A percentile compares a stretch with the other conserved stretches of the same genome.
phyloP scores from a whole-genome alignment of 1,140 invertebrate genomes.

The Lucilia cuprina region DNA sequence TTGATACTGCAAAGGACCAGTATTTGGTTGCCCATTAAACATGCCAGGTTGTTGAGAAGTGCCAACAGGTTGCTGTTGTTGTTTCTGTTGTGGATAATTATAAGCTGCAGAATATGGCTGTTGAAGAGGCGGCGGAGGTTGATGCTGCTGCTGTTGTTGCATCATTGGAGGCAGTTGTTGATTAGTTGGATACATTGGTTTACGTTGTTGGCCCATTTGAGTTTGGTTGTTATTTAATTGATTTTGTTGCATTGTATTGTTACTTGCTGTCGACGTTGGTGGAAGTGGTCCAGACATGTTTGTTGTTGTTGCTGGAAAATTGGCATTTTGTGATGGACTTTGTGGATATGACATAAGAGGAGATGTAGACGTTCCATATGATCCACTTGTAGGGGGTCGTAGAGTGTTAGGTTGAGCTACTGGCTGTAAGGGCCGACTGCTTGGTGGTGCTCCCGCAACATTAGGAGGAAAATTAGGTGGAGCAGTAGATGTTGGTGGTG shows the following conservation, averaged over 20 bases:
- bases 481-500: constrained; percentile 23
- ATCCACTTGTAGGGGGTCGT: neutral
- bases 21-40: constrained; percentile 47
- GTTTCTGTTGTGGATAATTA: constrained; percentile 29
- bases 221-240: constrained; percentile 38
- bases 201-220: constrained; percentile 9
- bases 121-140: neutral
- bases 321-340: constrained; percentile 37
- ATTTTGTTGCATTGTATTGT: constrained; percentile 24
- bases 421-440: constrained; percentile 39
- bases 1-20: constrained; percentile 39
- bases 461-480: constrained; percentile 15
- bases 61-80: constrained; percentile 39
- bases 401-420: constrained; percentile 25
- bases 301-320: constrained; percentile 11
- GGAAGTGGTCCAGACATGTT: neutral
- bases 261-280: neutral
- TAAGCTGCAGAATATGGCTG: constrained; percentile 25
- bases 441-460: constrained; percentile 30
- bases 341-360: constrained; percentile 19
- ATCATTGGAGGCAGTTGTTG: constrained; percentile 36
- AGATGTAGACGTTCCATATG: constrained; percentile 19
- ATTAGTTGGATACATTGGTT: constrained; percentile 27
- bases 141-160: constrained; percentile 28
- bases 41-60: constrained; percentile 45